Evolutionary conservation across 2,797 vertebrate genomes (phyloP).

Genomic region (Channallabes apus): DNA sequence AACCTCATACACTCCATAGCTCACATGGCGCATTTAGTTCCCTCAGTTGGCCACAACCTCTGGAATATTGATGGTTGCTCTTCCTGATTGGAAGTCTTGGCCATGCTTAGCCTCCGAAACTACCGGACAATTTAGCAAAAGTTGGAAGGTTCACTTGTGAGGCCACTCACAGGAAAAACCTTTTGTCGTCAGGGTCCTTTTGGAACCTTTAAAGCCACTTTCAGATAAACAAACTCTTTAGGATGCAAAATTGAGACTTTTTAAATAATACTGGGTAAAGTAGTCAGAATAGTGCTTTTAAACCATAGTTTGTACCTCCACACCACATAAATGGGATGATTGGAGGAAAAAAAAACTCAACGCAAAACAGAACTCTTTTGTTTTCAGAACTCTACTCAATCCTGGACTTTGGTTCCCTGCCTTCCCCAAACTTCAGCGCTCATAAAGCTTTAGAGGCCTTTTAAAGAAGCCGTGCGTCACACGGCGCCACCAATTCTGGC

Average conservation of each 20-base stretch:
- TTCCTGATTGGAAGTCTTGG: background rate
- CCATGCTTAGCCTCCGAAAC: background rate
- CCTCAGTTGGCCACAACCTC: background rate
- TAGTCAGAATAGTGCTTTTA: background rate
- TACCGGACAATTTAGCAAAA: background rate
- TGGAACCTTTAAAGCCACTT: background rate
- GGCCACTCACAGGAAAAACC: background rate
- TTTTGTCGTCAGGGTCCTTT: background rate
- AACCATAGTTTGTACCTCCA: background rate
- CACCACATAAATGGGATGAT: background rate
- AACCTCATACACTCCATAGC: background rate
- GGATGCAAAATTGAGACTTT: background rate
- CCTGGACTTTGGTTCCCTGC: constrained; percentile 29
- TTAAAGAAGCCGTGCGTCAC: constrained; percentile 51
- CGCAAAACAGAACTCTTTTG: constrained; percentile 59
- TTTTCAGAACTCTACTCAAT: constrained; percentile 41
- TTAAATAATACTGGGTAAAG: background rate
- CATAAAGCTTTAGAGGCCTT: constrained; percentile 50
- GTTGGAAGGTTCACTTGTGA: background rate
- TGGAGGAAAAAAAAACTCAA: constrained; percentile 1
- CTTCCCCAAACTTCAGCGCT: constrained; percentile 22
- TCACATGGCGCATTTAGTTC: background rate
- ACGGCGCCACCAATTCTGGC: constrained; percentile 49
- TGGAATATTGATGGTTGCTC: background rate
- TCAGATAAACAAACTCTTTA: background rate